Conservation (phyloP, 2,888 invertebrate species). For the Gymnoscelis rufifasciata region DNA sequence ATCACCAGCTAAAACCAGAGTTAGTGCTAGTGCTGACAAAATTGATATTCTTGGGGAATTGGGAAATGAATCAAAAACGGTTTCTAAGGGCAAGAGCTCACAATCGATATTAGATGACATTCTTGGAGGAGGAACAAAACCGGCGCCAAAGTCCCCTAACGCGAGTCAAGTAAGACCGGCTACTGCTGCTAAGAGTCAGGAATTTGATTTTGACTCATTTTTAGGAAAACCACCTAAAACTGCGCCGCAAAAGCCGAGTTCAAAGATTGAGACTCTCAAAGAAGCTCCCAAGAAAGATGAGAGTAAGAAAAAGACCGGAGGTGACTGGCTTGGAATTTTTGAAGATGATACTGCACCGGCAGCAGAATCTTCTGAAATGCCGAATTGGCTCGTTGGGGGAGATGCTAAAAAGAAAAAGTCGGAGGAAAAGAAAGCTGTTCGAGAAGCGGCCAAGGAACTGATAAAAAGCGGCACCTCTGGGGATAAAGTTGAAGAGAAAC, state of each 20-base stretch:
- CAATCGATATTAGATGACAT: slow-evolving; percentile 77
- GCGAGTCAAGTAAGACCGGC: slow-evolving; percentile 35
- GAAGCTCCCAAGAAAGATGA: slow-evolving; percentile 32
- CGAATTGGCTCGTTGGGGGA: slow-evolving; percentile 60
- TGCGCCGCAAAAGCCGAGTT: slow-evolving; percentile 32
- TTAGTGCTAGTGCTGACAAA: slow-evolving; percentile 47
- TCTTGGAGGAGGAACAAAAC: slow-evolving; percentile 65
- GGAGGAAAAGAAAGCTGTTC: slow-evolving; percentile 33
- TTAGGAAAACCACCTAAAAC: slow-evolving; percentile 45
- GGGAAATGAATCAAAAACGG: slow-evolving; percentile 41
- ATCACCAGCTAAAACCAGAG: slow-evolving; percentile 54
- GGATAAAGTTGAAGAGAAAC: slow-evolving; percentile 25
- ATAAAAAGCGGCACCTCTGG: slow-evolving; percentile 22
- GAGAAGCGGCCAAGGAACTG: slow-evolving; percentile 29
- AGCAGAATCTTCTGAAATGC: slow-evolving; percentile 55
- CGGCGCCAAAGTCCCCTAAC: slow-evolving; percentile 30
- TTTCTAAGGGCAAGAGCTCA: slow-evolving; percentile 62
- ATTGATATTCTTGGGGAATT: slow-evolving; percentile 53
- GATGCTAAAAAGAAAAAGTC: slow-evolving; percentile 51
- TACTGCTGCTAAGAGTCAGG: slow-evolving; percentile 51
- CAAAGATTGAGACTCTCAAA: slow-evolving; percentile 37
- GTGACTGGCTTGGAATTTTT: slow-evolving; percentile 73
- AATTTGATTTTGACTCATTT: slow-evolving; percentile 59
- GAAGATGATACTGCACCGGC: slow-evolving; percentile 48
- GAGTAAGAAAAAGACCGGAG: slow-evolving; percentile 50